phyloP scores from a whole-genome alignment of 2,797 vertebrate species.

The Australoheros facetus region DNA sequence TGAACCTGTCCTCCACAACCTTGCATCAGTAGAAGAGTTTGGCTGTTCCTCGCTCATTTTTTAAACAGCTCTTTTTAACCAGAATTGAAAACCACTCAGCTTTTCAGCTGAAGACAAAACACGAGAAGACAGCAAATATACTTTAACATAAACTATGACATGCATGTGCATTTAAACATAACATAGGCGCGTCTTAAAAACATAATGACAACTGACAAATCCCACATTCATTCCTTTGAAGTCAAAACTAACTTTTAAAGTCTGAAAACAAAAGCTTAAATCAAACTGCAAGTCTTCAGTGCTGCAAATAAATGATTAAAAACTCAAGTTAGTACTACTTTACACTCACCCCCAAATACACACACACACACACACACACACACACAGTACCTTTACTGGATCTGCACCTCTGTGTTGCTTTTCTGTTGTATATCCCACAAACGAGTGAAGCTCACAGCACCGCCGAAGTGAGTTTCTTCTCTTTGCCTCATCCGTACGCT shows the following conservation, averaged over 20 bases:
- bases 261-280: not conserved
- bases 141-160: not conserved
- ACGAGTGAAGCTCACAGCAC: conserved; percentile 40
- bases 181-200: not conserved
- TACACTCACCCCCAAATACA: not conserved
- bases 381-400: conserved; percentile 62
- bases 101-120: not conserved
- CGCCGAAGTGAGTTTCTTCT: conserved; percentile 48
- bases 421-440: conserved; percentile 53
- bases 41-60: no score
- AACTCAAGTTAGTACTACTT: not conserved
- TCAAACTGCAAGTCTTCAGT: not conserved
- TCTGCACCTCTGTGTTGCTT: conserved; percentile 25
- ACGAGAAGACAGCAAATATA: not conserved
- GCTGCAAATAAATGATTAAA: not conserved
- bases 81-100: not conserved
- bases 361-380: conserved; percentile 8
- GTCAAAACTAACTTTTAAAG: not conserved
- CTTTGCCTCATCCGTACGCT: conserved; percentile 43
- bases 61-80: not conserved
- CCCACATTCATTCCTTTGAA: not conserved
- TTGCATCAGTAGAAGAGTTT: no score
- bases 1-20: no score
- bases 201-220: not conserved
- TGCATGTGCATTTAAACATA: no score